Evolutionary conservation across 1,140 invertebrate species (phyloP).

Genomic region (Drosophila gunungcola): DNA sequence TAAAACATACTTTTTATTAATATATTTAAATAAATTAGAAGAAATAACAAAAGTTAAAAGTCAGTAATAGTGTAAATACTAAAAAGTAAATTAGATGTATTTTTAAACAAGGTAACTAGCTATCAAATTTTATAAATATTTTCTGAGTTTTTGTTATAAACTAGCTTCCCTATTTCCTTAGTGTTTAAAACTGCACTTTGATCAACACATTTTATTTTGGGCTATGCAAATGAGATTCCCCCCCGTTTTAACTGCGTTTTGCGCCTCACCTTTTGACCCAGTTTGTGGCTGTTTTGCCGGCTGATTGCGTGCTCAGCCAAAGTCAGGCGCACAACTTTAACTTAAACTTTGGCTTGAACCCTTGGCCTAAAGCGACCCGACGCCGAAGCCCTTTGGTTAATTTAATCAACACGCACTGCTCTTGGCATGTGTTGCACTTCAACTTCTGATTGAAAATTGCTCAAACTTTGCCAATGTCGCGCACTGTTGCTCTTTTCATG

Average conservation of each 20-base stretch:
- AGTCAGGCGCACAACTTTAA: slow-evolving; percentile 72
- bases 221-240: slow-evolving; percentile 59
- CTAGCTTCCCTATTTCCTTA: not conserved
- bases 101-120: no score
- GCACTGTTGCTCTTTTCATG: slow-evolving; percentile 68
- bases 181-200: slow-evolving; percentile 30
- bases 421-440: slow-evolving; percentile 64
- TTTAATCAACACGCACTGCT: slow-evolving; percentile 79
- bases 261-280: slow-evolving; percentile 65
- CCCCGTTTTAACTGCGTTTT: slow-evolving; percentile 54
- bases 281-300: slow-evolving; percentile 56
- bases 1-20: no score
- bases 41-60: no score
- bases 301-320: slow-evolving; percentile 73
- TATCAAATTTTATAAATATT: no score
- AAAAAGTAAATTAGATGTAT: no score
- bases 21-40: no score
- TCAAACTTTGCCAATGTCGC: slow-evolving; percentile 69
- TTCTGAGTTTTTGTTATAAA: not conserved
- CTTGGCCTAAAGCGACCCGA: slow-evolving; percentile 28
- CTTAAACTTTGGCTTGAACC: slow-evolving; percentile 67
- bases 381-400: slow-evolving; percentile 53
- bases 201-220: slow-evolving; percentile 47
- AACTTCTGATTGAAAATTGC: slow-evolving; percentile 69
- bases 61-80: no score